Conservation (phyloP, 2,888 invertebrate species). For the Drosophila meridionalis region DNA sequence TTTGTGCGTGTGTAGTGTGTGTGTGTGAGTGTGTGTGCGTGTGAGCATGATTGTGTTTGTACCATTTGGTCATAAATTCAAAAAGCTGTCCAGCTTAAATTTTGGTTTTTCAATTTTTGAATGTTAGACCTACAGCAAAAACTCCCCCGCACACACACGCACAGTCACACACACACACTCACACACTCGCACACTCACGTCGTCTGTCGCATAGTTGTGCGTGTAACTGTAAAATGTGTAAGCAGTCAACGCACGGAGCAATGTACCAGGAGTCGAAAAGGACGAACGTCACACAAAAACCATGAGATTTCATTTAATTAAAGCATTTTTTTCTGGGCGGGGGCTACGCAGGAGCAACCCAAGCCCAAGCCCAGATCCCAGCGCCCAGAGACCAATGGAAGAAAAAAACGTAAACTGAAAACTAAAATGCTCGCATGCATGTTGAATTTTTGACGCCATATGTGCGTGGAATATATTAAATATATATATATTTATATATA, state of each 20-base stretch:
- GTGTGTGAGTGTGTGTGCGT: constrained; percentile 27
- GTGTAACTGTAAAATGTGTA: constrained; percentile 77
- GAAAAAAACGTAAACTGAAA: constrained; percentile 13
- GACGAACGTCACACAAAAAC: constrained; percentile 67
- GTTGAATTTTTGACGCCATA: constrained; percentile 75
- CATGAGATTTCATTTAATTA: constrained; percentile 79
- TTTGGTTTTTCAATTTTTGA: constrained; percentile 80
- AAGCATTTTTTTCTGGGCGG: constrained; percentile 57
- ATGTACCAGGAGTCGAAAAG: constrained; percentile 33
- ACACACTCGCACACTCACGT: not conserved
- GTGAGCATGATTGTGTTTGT: constrained; percentile 42
- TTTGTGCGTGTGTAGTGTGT: constrained; percentile 42
- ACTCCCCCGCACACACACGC: constrained; percentile 5
- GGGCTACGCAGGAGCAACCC: not conserved
- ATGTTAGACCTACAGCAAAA: constrained; percentile 58
- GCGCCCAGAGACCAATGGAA: not conserved
- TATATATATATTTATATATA: constrained; percentile 14
- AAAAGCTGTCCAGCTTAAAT: constrained; percentile 78
- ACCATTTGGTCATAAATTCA: constrained; percentile 77
- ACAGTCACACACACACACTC: not conserved
- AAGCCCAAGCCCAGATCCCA: not conserved
- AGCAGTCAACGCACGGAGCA: constrained; percentile 68
- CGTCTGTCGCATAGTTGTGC: constrained; percentile 67
- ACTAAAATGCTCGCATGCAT: constrained; percentile 55
- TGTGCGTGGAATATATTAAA: constrained; percentile 79